Base-by-base conservation (phyloP, 1,140 invertebrate genomes). In the Belonocnema kinseyi region DNA sequence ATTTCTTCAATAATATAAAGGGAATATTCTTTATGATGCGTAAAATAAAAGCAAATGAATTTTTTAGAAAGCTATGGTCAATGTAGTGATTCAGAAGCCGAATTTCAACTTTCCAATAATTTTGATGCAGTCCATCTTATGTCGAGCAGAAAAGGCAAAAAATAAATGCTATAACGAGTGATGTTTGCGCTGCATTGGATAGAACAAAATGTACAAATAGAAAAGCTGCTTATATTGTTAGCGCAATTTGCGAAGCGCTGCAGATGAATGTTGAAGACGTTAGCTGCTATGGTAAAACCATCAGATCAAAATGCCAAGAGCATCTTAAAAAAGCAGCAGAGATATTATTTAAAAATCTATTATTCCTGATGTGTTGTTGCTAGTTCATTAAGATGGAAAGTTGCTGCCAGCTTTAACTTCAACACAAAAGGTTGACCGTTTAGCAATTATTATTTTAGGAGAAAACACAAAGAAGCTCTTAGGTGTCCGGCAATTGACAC, bases 341-440 rank as follows among this genome's bases (percentile, higher is more conserved):
- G 14, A 75, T 80, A 13, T n/a, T n/a, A n/a, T n/a, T n/a, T 50
- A 80, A 53, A 75, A 61, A 19, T 33, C 73, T 26, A 73, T 77
- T 2, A 17, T 51, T n/a, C 3, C 19, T 50, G 53, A 72, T 33
- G 71, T 72, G 6, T 26, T 72, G 21, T 73, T 54, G 8, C 66
- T 72, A 6, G 14, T 80, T 12, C 79, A 80, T 71, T 80, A 76
- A 72, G 73, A 80, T 76, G 74, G 79, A 13, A 76, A 80, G 66
- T 46, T 77, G 40, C 54, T 81, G 19, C 74, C 70, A 51, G 72
- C 73, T 12, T 46, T 75, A n/a, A 75, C n/a, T 46, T 74, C 58
- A 14, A 81, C 50, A 50, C 46, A 3, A n/a, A n/a, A 54, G 52
- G 14, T 54, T 54, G 52, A n/a, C 14, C 52, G 3, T 16, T 54